Evolutionary conservation across 2,888 invertebrate species (phyloP).

Genomic region (Latrodectus hesperus): DNA sequence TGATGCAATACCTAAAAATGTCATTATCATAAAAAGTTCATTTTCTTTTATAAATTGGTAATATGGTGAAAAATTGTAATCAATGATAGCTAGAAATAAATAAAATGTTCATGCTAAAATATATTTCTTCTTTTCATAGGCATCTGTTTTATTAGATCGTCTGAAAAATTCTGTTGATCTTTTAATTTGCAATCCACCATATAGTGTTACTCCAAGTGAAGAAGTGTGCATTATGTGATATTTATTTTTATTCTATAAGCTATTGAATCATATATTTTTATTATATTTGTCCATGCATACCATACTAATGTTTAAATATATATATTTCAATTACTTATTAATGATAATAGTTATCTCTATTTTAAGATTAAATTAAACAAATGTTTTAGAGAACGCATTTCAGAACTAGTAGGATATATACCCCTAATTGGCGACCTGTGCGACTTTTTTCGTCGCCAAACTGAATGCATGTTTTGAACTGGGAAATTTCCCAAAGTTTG

Average conservation of each 20-base stretch:
- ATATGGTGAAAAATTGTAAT: too few species aligned
- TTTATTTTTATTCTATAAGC: neutral
- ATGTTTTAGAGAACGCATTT: too few species aligned
- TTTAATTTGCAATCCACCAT: conserved; percentile 97
- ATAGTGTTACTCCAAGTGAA: conserved; percentile 88
- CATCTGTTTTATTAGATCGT: conserved; percentile 78
- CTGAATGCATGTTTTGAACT: too few species aligned
- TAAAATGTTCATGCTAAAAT: neutral
- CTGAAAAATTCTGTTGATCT: conserved; percentile 84
- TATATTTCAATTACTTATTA: too few species aligned
- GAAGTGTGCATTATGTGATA: conserved; percentile 79
- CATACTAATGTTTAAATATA: too few species aligned
- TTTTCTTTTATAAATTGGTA: conserved; percentile 12
- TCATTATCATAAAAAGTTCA: neutral
- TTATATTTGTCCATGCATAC: neutral
- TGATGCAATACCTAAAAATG: neutral
- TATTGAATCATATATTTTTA: neutral
- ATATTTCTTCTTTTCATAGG: conserved; percentile 23
- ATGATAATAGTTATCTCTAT: too few species aligned
- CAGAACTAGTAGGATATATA: too few species aligned
- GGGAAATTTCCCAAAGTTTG: too few species aligned
- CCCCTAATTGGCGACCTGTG: too few species aligned
- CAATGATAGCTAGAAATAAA: too few species aligned
- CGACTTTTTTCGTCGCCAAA: too few species aligned
- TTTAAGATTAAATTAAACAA: too few species aligned